A percentile compares a stretch with the other conserved stretches of the same genome.
Conservation (phyloP, 1,140 invertebrate genomes). For the Panulirus ornatus region DNA sequence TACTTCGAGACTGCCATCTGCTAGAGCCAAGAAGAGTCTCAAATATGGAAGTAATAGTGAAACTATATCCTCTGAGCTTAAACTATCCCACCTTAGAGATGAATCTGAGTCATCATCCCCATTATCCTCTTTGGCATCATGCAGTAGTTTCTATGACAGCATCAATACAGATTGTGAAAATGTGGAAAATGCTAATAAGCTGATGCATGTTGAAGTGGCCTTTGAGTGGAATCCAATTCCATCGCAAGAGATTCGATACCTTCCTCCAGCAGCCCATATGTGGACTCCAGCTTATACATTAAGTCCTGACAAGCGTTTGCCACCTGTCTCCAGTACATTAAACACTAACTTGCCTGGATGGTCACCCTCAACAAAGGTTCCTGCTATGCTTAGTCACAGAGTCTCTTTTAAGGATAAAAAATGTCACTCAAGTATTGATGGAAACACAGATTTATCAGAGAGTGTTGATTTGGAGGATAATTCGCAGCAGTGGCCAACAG, state of each 20-base stretch:
- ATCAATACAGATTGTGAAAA: slow-evolving; percentile 38
- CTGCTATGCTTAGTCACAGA: background rate
- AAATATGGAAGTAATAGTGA: background rate
- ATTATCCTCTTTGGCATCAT: slow-evolving; percentile 24
- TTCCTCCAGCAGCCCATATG: slow-evolving; percentile 34
- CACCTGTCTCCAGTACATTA: slow-evolving; percentile 3
- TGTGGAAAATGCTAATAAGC: background rate
- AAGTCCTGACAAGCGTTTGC: slow-evolving; percentile 18
- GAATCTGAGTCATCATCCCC: slow-evolving; percentile 17
- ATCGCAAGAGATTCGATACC: slow-evolving; percentile 10
- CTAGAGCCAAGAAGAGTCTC: background rate
- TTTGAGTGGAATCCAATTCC: slow-evolving; percentile 61
- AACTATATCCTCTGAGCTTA: slow-evolving; percentile 8
- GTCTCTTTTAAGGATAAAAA: background rate
- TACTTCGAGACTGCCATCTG: background rate
- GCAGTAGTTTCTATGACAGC: slow-evolving; percentile 58
- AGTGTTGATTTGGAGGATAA: background rate
- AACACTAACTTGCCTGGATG: background rate
- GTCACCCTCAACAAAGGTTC: background rate
- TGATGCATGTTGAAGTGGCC: slow-evolving; percentile 65
- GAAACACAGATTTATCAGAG: background rate
- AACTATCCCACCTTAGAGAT: slow-evolving; percentile 14
- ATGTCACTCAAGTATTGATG: background rate
- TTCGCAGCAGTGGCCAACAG: background rate
- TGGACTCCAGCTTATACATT: slow-evolving; percentile 34